A percentile compares a stretch with the other conserved stretches of the same genome.
These are phyloP conservation scores for Papilio machaon DNA, from an alignment of 1,140 invertebrate genomes.

Conservation along the genomic window DNA sequence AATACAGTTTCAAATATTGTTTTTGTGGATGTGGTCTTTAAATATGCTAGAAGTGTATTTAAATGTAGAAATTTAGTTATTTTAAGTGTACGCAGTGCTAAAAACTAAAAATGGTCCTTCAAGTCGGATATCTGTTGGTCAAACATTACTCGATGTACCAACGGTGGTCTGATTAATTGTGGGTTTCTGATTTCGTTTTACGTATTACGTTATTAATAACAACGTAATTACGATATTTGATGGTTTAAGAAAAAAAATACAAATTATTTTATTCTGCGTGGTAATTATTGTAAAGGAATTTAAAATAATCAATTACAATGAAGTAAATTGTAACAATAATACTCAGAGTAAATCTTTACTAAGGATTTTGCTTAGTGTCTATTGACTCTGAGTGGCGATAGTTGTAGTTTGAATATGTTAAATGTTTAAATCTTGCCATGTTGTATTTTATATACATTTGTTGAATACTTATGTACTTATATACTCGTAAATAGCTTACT, in stretches of 20 bases:
- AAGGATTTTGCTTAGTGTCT: neutral
- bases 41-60: neutral
- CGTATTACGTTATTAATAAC: neutral
- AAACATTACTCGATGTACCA: constrained; percentile 31
- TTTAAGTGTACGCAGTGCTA: neutral
- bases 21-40: neutral
- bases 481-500: constrained; percentile 25
- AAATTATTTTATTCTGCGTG: neutral
- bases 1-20: neutral
- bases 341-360: neutral
- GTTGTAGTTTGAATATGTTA: constrained; percentile 1
- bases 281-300: neutral
- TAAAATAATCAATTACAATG: neutral
- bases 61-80: neutral
- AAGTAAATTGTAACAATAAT: neutral
- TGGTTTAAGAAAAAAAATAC: constrained; percentile 3
- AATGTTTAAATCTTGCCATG: constrained; percentile 58
- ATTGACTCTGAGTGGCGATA: neutral
- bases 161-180: neutral
- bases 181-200: neutral
- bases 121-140: constrained; percentile 9
- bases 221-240: neutral
- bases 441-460: constrained; percentile 62
- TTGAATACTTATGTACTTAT: constrained; percentile 58
- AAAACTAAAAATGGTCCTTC: constrained; percentile 3